Evolutionary conservation across 2,113 vertebrate genomes (phyloP).

Genomic region (Cacatua alba): DNA sequence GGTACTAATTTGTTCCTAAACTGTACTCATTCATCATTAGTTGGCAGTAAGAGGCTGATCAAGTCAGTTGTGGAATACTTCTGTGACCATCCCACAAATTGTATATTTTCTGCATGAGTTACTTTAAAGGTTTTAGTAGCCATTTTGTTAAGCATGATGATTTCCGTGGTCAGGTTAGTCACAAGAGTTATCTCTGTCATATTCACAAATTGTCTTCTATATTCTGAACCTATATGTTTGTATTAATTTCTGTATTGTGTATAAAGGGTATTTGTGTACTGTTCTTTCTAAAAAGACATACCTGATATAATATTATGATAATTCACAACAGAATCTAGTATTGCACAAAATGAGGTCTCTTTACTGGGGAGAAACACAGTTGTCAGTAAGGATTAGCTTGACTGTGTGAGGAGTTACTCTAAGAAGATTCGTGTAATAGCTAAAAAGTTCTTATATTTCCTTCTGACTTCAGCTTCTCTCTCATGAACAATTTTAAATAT

Average conservation of each 20-base stretch:
- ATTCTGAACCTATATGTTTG: neutral
- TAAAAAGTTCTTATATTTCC: neutral
- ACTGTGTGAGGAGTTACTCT: neutral
- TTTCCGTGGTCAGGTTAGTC: neutral
- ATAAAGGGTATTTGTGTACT: neutral
- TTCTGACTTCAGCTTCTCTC: neutral
- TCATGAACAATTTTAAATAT: neutral
- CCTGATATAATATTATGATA: neutral
- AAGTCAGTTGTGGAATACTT: neutral
- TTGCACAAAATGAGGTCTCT: neutral
- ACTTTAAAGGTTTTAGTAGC: neutral
- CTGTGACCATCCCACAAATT: neutral
- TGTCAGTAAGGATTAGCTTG: neutral
- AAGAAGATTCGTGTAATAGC: neutral
- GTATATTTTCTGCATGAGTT: constrained; percentile 7
- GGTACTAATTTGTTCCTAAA: constrained; percentile 27
- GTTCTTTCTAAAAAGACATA: neutral
- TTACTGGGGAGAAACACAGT: neutral
- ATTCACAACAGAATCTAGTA: neutral
- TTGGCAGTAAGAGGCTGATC: neutral
- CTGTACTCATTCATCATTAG: constrained; percentile 27
- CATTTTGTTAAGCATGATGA: neutral
- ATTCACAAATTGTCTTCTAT: neutral
- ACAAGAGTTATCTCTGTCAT: neutral
- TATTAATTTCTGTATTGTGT: neutral